Base-by-base conservation (phyloP, 2,113 vertebrate species). In the Cavia aperea region DNA sequence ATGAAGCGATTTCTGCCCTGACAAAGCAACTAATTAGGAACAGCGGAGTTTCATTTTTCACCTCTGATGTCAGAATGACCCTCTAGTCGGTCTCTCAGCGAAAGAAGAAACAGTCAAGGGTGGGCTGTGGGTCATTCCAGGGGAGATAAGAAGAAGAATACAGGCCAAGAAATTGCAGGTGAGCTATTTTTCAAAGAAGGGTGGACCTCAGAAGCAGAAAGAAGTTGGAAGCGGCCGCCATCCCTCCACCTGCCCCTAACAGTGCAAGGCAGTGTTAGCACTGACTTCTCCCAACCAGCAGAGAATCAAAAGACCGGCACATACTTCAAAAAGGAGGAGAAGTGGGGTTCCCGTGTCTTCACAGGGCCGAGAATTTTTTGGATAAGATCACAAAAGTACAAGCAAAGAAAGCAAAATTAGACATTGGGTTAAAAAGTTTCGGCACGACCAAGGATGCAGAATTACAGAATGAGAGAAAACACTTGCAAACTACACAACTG, bases 1-100 rank as follows among this genome's bases (percentile, higher is more conserved):
- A 94, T 95, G 96, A 95, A 85, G 33, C n/a, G 89, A 88, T 94
- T 96, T 92, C 24, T 23, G 72, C 86, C 46, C 49, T 93, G 92
- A 93, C 87, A 92, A 94, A 90, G 66, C 73, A 93, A 94, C 82
- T 91, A 95, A 81, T 95, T 95, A 95, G 85, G 65, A 88, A 58
- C 66, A 93, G 36, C 49, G 90, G 56, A 82, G 78, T 79, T 96
- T 93, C 56, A 93, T 89, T 95, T 95, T 95, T 93, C 81, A 94
- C 81, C 54, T 84, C 68, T 21, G 66, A 88, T 86, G 63, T 43
- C 66, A 91, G 16, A 88, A 81, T 91, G 81, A 51, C 68, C 85
- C 89, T 91, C 56, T 63, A 58, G 24, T 93, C 39, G 89, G 79
- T 92, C 39, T 89, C 51, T 91, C 94, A 94, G 29, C 78, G 58